Percentiles rank a stretch among this genome's conserved stretches.
Evolutionary conservation across 2,797 vertebrate genomes (phyloP).

Genomic region (Falco concolor): DNA sequence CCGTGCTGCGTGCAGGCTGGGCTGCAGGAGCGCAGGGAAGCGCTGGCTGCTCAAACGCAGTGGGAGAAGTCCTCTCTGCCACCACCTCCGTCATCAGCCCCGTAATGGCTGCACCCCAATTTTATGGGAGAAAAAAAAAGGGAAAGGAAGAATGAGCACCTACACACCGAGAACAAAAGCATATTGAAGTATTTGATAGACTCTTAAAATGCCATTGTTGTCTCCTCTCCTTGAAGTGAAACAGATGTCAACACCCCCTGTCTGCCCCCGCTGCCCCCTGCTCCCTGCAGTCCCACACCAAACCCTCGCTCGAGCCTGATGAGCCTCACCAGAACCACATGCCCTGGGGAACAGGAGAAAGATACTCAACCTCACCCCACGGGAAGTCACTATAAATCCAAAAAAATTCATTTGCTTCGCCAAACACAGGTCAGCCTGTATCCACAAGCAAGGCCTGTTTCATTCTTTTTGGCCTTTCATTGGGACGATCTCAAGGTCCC

Average conservation of each 20-base stretch:
- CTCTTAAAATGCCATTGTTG: background rate
- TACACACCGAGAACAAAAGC: background rate
- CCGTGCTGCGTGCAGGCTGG: too few species aligned
- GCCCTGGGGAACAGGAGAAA: background rate
- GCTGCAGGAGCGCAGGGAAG: background rate
- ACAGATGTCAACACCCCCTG: rapidly evolving
- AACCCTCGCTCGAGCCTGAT: rapidly evolving
- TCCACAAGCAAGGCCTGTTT: background rate
- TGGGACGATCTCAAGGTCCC: background rate
- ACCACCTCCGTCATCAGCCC: background rate
- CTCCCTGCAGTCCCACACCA: background rate
- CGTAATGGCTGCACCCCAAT: too few species aligned
- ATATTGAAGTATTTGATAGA: background rate
- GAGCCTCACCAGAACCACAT: background rate
- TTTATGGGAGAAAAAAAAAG: background rate
- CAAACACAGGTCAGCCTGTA: background rate
- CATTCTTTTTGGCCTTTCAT: background rate
- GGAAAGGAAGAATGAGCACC: background rate
- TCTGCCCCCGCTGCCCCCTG: background rate
- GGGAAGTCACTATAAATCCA: background rate
- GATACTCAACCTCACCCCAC: background rate
- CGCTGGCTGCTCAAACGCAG: background rate
- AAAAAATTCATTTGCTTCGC: background rate
- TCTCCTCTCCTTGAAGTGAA: background rate
- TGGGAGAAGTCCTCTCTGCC: background rate